Conservation (phyloP, 2,797 vertebrate genomes). For the Vireo griseus region DNA sequence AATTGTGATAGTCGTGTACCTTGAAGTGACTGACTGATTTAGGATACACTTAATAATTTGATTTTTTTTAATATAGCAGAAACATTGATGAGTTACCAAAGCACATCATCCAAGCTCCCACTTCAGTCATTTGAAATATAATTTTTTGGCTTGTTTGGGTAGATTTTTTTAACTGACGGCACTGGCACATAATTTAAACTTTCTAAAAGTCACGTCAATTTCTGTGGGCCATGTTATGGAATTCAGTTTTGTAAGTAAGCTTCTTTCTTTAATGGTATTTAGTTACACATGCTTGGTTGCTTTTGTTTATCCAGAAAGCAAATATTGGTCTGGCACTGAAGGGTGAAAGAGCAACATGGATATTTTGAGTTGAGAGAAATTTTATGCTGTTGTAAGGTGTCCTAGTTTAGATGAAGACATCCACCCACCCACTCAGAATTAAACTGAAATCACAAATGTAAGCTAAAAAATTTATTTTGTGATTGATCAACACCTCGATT, state of each 20-base stretch:
- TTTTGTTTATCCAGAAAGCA: neutral
- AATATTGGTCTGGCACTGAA: neutral
- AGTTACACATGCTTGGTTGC: neutral
- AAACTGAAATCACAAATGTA: neutral
- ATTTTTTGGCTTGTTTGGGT: neutral
- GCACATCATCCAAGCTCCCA: neutral
- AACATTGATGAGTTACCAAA: slow-evolving; percentile 21
- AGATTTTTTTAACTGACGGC: neutral
- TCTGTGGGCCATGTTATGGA: neutral
- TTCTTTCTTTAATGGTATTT: neutral
- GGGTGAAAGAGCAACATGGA: neutral
- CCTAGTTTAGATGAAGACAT: neutral
- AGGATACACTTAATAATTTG: slow-evolving; percentile 54
- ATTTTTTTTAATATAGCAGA: neutral
- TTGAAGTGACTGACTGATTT: slow-evolving; percentile 58
- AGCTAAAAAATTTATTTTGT: neutral
- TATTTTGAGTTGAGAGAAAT: neutral
- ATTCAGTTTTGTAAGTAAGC: neutral
- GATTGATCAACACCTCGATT: neutral
- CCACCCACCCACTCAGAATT: neutral
- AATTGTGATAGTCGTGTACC: slow-evolving; percentile 41
- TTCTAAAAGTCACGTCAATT: neutral
- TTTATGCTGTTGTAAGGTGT: neutral
- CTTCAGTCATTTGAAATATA: neutral
- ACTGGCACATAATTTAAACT: neutral